Conservation (phyloP, 2,888 invertebrate genomes). For the Aplocera efformata region DNA sequence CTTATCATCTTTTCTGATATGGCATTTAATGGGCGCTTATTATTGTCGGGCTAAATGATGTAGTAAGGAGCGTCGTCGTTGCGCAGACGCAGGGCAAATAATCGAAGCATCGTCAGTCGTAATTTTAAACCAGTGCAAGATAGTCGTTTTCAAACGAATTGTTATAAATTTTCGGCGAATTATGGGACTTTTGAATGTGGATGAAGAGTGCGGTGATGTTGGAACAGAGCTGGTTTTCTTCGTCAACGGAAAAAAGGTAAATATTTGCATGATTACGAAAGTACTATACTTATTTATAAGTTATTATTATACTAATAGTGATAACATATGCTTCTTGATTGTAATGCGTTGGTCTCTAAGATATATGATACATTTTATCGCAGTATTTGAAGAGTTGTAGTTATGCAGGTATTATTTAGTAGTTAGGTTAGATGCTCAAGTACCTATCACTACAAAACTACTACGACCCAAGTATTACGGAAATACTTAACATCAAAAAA, state of each 20-base stretch:
- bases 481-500: no score
- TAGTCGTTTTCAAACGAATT: conserved; percentile 27
- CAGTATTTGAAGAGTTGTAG: no score
- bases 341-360: no score
- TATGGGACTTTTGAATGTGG: conserved; percentile 61
- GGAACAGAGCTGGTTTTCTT: conserved; percentile 65
- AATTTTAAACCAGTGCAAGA: conserved; percentile 20
- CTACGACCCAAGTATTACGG: no score
- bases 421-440: no score
- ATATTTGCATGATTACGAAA: conserved; percentile 20
- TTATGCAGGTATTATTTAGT: no score
- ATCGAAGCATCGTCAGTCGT: conserved; percentile 29
- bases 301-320: background rate
- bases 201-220: conserved; percentile 52
- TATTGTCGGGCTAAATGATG: no score
- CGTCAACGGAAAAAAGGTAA: conserved; percentile 74
- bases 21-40: no score
- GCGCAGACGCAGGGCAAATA: conserved; percentile 4
- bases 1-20: no score
- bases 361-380: no score
- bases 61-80: background rate
- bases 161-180: conserved; percentile 22
- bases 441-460: no score
- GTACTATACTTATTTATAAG: background rate
- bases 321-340: conserved; percentile 4